A percentile compares a stretch with the other conserved stretches of the same genome.
Evolutionary conservation across 1,140 invertebrate species (phyloP).

Genomic region (Brachionus koreanus): DNA sequence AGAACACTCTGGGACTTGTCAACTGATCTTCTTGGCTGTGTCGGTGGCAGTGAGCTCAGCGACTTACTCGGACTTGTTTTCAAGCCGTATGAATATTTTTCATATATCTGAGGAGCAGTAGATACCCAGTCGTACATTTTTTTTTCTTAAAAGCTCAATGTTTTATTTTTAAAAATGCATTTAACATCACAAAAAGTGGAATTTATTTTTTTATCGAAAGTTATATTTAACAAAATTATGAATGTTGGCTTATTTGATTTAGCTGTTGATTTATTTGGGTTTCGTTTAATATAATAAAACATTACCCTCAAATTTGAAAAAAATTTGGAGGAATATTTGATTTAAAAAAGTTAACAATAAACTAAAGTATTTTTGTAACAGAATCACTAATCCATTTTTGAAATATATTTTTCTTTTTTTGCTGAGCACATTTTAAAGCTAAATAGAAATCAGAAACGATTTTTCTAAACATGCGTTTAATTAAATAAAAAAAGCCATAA

Average conservation of each 20-base stretch:
- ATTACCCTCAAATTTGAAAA: background rate
- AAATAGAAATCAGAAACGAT: background rate
- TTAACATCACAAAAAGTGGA: background rate
- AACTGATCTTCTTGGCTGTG: background rate
- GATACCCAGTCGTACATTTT: conserved; percentile 35
- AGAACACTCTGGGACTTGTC: background rate
- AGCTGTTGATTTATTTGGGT: background rate
- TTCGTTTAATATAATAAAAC: background rate
- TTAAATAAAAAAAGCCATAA: background rate
- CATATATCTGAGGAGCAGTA: background rate
- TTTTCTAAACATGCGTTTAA: background rate
- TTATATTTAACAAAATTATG: background rate
- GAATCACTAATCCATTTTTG: background rate
- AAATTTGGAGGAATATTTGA: background rate
- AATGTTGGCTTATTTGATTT: background rate
- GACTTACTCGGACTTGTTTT: background rate
- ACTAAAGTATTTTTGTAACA: background rate
- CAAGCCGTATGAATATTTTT: background rate
- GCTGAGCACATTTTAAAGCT: background rate
- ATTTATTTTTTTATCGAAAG: background rate
- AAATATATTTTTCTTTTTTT: background rate
- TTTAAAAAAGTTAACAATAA: background rate
- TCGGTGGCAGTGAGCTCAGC: background rate
- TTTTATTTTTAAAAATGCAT: conserved; percentile 1
- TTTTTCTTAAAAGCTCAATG: conserved; percentile 5